Conservation (phyloP, 2,888 invertebrate species). For the Drosophila paranaensis region DNA sequence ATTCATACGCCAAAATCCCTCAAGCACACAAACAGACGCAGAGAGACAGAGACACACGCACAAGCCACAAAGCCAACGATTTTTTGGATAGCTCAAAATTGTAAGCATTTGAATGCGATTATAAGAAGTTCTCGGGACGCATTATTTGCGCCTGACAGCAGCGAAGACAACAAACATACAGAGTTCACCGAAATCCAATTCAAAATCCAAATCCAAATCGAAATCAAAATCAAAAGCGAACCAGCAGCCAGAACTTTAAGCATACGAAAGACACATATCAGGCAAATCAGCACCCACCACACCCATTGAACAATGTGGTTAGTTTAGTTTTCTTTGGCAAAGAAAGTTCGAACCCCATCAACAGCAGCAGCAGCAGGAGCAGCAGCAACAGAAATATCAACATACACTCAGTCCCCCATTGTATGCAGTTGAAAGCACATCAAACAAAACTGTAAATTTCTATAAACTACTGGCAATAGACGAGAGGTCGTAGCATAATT, state of each 20-base stretch:
- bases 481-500: constrained; percentile 81
- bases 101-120: constrained; percentile 29
- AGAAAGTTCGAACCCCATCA: constrained; percentile 59
- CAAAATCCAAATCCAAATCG: constrained; percentile 43
- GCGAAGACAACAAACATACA: constrained; percentile 50
- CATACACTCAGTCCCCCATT: constrained; percentile 31
- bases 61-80: constrained; percentile 47
- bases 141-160: constrained; percentile 65
- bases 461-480: constrained; percentile 77
- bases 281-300: constrained; percentile 21
- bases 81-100: constrained; percentile 43
- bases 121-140: constrained; percentile 44
- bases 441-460: constrained; percentile 75
- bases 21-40: not conserved
- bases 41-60: not conserved
- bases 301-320: constrained; percentile 73
- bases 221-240: constrained; percentile 57
- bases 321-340: constrained; percentile 71
- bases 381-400: not conserved
- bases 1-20: constrained; percentile 43
- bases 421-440: constrained; percentile 71
- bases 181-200: constrained; percentile 56
- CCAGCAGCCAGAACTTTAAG: constrained; percentile 65
- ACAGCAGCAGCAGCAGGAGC: constrained; percentile 6
- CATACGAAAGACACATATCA: constrained; percentile 45